Percentiles rank a stretch among this genome's conserved stretches.
Evolutionary conservation across 1,140 invertebrate species (phyloP).

Genomic region (Lasaia peninsularis): DNA sequence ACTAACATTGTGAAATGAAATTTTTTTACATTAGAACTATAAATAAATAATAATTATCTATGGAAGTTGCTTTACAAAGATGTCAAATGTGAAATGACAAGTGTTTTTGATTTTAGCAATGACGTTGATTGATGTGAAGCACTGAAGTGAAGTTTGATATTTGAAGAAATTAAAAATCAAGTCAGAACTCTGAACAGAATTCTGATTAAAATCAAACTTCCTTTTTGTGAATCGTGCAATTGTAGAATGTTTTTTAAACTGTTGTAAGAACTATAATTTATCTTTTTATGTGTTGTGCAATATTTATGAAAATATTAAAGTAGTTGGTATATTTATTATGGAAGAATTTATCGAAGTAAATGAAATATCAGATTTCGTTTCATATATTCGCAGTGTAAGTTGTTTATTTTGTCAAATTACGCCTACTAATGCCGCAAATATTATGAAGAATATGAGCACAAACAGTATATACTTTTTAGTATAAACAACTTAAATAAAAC

Average conservation of each 20-base stretch:
- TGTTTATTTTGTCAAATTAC: constrained; percentile 11
- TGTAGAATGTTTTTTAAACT: background rate
- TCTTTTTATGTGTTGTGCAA: background rate
- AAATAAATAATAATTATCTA: too few species aligned
- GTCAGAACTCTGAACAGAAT: too few species aligned
- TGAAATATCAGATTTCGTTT: constrained; percentile 79
- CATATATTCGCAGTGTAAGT: constrained; percentile 81
- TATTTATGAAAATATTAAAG: background rate
- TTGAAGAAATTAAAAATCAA: too few species aligned
- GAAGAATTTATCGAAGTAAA: constrained; percentile 78
- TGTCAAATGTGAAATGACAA: too few species aligned
- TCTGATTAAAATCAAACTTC: background rate
- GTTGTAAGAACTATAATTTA: background rate
- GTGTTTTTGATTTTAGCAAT: too few species aligned
- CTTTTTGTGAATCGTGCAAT: background rate
- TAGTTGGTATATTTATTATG: constrained; percentile 36
- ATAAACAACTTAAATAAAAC: too few species aligned
- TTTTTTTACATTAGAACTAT: too few species aligned
- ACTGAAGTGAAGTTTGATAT: too few species aligned
- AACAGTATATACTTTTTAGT: background rate
- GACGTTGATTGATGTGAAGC: too few species aligned
- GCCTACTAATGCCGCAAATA: background rate
- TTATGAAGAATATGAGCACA: background rate
- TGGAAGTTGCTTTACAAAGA: too few species aligned
- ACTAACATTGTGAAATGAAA: too few species aligned